Base-by-base conservation (phyloP, 2,888 invertebrate species). In the Dermolepida albohirtum region DNA sequence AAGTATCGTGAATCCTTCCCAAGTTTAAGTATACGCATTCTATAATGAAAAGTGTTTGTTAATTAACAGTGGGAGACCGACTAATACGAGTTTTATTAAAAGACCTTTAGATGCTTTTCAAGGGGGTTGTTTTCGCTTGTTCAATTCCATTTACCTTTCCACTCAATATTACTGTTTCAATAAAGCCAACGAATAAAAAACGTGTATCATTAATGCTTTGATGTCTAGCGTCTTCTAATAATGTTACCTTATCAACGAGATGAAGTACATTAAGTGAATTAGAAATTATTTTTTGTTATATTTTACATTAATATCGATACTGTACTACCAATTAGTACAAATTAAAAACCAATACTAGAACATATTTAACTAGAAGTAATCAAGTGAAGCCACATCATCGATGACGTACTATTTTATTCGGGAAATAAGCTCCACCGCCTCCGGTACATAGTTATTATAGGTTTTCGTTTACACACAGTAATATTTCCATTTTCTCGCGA, bases 401-500 rank as follows among this genome's bases (percentile, higher is more conserved):
- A 59, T 14, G 22, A n/a, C 12, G 34, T 6, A 14, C 29, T 27
- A 11, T 59, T 43, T 29, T 29, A 10, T 44, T 12, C 27, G 17
- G 12, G 6, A 29, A 22, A 12, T 11, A 12, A 22, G 14, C 27
- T 11, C 11, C 54, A 40, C 29, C 44, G 29, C 12, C 44, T 44
- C 59, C 27, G 5, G 16, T 22, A 12, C 14, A 44, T 51, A 51
- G 49, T 64, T 57, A 44, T 57, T 64, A 64, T 64, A 64, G 64
- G 52, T 64, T 64, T 64, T 64, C 51, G 64, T 64, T 64, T 64
- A 64, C 12, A 14, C 29, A 64, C 17, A 17, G 16, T 39, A 43
- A 34, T 43, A 41, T 40, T 12, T 52, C 40, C 40, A 64, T 64
- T 64, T 64, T 64, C 51, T 14, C 17, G 16, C 22, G n/a, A 1